Conservation (phyloP, 2,113 vertebrate genomes). For the Vanacampus margaritifer region DNA sequence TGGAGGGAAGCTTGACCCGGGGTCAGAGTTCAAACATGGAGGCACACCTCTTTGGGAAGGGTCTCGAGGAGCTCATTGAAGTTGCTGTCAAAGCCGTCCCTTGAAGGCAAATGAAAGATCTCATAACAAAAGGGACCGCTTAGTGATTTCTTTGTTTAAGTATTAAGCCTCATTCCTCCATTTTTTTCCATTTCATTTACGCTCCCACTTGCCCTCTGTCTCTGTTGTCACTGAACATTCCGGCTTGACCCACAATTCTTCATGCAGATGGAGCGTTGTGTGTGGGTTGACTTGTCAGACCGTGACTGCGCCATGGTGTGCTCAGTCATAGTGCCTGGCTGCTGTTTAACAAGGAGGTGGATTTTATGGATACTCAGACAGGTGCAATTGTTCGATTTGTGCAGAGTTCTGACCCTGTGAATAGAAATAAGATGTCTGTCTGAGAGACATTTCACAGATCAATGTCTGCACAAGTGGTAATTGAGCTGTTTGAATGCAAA, state of each 20-base stretch:
- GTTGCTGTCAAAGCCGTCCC: constrained; percentile 26
- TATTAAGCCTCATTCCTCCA: constrained; percentile 27
- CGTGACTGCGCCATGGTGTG: constrained; percentile 20
- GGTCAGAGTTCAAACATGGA: constrained; percentile 51
- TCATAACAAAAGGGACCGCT: constrained; percentile 29
- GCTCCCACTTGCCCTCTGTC: constrained; percentile 27
- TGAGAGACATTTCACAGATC: constrained; percentile 8
- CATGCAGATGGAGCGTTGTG: constrained; percentile 22
- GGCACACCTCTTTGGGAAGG: constrained; percentile 14
- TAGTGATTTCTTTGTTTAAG: constrained; percentile 50
- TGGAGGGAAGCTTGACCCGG: constrained; percentile 40
- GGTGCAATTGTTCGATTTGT: constrained; percentile 39
- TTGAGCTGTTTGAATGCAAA: constrained; percentile 13
- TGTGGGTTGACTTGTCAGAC: constrained; percentile 29
- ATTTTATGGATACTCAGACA: constrained; percentile 50
- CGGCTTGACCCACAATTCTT: constrained; percentile 14
- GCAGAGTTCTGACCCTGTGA: constrained; percentile 46
- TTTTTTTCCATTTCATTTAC: constrained; percentile 24
- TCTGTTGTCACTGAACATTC: constrained; percentile 20
- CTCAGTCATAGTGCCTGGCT: constrained; percentile 23
- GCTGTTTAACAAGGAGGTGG: constrained; percentile 31
- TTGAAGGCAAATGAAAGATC: constrained; percentile 53
- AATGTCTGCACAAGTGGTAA: background rate
- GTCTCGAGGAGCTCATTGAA: constrained; percentile 38
- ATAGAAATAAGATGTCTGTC: constrained; percentile 33